A percentile compares a stretch with the other conserved stretches of the same genome.
Evolutionary conservation across 2,797 vertebrate species (phyloP).

Genomic region (Telmatherina bonti): DNA sequence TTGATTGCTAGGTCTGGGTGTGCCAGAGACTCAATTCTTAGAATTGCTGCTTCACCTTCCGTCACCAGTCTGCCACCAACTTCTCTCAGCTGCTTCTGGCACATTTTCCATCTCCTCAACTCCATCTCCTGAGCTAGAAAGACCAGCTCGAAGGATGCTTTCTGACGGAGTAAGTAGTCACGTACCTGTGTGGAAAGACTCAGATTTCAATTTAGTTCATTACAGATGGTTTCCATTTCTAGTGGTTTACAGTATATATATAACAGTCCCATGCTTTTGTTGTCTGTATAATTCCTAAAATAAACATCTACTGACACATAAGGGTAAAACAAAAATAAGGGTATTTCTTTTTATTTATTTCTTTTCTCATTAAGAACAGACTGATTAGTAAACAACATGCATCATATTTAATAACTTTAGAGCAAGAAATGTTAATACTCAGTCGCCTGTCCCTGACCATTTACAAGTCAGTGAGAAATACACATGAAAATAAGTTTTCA

Average conservation of each 20-base stretch:
- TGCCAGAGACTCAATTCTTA: constrained; percentile 77
- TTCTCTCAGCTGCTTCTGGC: constrained; percentile 78
- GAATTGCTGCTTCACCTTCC: constrained; percentile 62
- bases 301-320: too few species aligned
- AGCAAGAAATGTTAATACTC: not conserved
- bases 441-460: not conserved
- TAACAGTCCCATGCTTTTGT: not conserved
- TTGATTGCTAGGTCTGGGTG: constrained; percentile 77
- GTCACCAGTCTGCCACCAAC: constrained; percentile 79
- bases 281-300: not conserved
- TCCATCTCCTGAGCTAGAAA: constrained; percentile 88
- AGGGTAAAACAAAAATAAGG: not conserved
- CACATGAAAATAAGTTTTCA: not conserved
- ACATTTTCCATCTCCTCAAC: constrained; percentile 79
- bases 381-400: not conserved
- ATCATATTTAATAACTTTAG: not conserved
- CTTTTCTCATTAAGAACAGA: not conserved
- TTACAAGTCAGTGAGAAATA: not conserved
- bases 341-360: not conserved
- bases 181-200: constrained; percentile 71
- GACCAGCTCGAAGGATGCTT: constrained; percentile 90
- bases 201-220: not conserved
- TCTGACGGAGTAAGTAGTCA: constrained; percentile 89
- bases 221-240: not conserved
- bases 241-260: not conserved